A percentile compares a stretch with the other conserved stretches of the same genome.
These are phyloP conservation scores for Cottoperca gobio DNA, from an alignment of 2,797 vertebrate species.

Conservation along the genomic window DNA sequence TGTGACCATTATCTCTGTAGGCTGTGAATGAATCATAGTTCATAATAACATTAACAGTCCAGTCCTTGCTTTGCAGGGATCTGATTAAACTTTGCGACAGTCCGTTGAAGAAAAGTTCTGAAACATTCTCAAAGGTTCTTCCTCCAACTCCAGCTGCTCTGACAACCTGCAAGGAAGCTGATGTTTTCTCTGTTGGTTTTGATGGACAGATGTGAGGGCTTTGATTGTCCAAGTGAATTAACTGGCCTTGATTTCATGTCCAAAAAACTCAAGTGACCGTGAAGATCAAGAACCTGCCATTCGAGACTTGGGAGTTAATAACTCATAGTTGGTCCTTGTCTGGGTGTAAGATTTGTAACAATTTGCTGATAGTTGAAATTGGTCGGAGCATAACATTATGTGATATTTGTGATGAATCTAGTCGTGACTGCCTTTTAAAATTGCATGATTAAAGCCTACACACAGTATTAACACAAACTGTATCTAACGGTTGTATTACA, in stretches of 20 bases:
- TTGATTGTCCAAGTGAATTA: slow-evolving; percentile 9
- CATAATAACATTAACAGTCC: slow-evolving; percentile 67
- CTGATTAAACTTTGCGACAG: slow-evolving; percentile 26
- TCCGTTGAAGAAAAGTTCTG: slow-evolving; percentile 14
- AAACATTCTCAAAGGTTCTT: slow-evolving; percentile 16
- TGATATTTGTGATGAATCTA: slow-evolving; percentile 21
- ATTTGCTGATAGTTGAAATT: slow-evolving; percentile 18
- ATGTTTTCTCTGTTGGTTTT: background rate
- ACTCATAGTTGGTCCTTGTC: slow-evolving; percentile 14
- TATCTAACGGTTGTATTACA: background rate
- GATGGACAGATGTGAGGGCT: background rate
- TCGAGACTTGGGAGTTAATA: slow-evolving; percentile 6
- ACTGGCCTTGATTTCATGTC: slow-evolving; percentile 1
- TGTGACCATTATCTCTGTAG: slow-evolving; percentile 74
- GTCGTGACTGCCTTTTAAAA: slow-evolving; percentile 22
- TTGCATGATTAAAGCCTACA: slow-evolving; percentile 2
- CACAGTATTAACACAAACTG: background rate
- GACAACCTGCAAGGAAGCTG: background rate
- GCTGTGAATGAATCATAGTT: slow-evolving; percentile 63
- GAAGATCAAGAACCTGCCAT: background rate
- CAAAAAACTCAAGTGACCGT: background rate
- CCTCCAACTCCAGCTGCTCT: background rate
- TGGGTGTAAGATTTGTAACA: slow-evolving; percentile 20
- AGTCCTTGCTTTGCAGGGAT: slow-evolving; percentile 44
- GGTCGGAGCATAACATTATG: slow-evolving; percentile 19